Conservation (phyloP, 2,888 invertebrate genomes). For the Biston betularia region DNA sequence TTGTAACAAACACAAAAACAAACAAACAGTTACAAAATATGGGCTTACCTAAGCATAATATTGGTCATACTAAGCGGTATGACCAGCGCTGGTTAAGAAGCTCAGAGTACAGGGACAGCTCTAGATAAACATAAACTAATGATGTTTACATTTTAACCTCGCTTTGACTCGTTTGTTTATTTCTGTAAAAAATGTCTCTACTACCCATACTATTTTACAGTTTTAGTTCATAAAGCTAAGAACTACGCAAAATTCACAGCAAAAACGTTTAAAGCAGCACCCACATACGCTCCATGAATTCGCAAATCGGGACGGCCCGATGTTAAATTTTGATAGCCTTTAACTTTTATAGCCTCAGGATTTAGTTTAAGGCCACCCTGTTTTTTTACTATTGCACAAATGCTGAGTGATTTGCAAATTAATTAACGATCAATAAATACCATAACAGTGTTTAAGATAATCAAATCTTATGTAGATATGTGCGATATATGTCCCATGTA, state of each 20-base stretch:
- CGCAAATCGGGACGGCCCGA: constrained; percentile 77
- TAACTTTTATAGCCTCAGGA: constrained; percentile 73
- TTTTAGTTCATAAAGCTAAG: constrained; percentile 24
- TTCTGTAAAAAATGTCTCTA: background rate
- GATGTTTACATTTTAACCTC: background rate
- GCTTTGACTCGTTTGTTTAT: background rate
- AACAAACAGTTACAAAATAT: too few relatives aligned
- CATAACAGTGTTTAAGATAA: constrained; percentile 50
- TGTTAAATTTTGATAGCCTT: constrained; percentile 79
- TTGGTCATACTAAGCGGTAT: too few relatives aligned
- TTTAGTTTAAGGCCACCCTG: constrained; percentile 77
- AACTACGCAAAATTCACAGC: constrained; percentile 67
- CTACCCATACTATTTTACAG: constrained; percentile 20
- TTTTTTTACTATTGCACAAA: constrained; percentile 62
- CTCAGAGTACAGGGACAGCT: too few relatives aligned
- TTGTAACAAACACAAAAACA: too few relatives aligned
- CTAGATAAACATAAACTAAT: background rate
- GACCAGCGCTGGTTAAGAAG: too few relatives aligned
- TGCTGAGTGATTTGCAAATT: constrained; percentile 62
- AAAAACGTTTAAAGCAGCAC: constrained; percentile 66
- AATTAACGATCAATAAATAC: constrained; percentile 60
- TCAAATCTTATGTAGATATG: constrained; percentile 33
- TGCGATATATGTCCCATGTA: constrained; percentile 35
- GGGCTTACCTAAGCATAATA: too few relatives aligned
- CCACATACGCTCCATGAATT: constrained; percentile 75